Conservation (phyloP, 2,888 invertebrate genomes). For the Pandemis corylana region DNA sequence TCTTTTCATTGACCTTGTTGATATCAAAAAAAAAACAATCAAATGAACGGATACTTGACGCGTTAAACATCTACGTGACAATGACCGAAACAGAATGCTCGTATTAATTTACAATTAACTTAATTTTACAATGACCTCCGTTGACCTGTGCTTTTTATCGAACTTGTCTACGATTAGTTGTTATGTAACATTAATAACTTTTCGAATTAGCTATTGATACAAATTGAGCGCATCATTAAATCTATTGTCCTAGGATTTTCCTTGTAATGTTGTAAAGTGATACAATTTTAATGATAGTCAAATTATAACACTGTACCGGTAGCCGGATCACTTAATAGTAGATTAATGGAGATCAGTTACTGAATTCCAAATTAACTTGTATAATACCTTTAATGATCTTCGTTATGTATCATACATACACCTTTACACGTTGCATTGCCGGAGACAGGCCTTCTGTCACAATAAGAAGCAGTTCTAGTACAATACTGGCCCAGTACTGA, state of each 20-base stretch:
- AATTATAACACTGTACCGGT: background rate
- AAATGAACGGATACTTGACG: background rate
- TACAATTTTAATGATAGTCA: background rate
- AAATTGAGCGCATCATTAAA: background rate
- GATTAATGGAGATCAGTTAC: background rate
- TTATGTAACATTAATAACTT: constrained; percentile 24
- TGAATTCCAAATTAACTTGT: no score
- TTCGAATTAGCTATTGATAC: constrained; percentile 16
- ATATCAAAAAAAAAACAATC: background rate
- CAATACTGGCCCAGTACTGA: no score
- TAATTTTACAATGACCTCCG: background rate
- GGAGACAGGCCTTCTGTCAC: no score
- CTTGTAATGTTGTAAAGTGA: background rate
- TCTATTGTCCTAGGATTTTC: constrained; percentile 18
- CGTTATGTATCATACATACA: no score
- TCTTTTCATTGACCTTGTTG: no score
- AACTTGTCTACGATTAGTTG: background rate
- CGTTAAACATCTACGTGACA: background rate
- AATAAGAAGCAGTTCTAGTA: no score
- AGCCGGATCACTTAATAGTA: background rate
- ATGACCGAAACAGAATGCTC: background rate
- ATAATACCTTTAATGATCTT: no score
- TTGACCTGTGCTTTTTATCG: background rate
- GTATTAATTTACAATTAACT: background rate
- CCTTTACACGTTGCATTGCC: no score